Base-by-base conservation (phyloP, 1,140 invertebrate genomes). In the Halyomorpha halys region DNA sequence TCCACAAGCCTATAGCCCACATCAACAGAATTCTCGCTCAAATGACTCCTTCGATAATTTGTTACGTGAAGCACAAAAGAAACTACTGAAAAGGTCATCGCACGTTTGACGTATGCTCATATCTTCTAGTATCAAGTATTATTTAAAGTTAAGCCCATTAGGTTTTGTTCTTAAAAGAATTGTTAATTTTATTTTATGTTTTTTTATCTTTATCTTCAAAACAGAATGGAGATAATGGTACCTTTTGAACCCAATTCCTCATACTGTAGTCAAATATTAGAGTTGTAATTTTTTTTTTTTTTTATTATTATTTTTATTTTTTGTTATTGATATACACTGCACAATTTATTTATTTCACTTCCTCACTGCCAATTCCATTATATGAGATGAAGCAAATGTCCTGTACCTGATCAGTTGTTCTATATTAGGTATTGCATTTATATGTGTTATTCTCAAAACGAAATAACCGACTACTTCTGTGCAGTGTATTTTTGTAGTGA, bases 21-120 rank as follows among this genome's bases (percentile, higher is more conserved):
- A 47, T 70, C 39, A 70, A 59, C 27, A 70, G 66, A 65, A 66
- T 65, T 16, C 61, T 66, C 3, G 65, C 49, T 19, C 68, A 59
- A 71, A 74, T 53, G 71, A 76, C 14, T 73, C 74, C 19, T 78
- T 78, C 64, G 77, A 78, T 65, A 62, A 71, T 16, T 62, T 78
- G 34, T 64, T 78, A 25, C 72, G 76, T 60, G 73, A 77, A 71
- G 75, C 74, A 27, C 72, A 77, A 71, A 76, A 75, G 13, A 74
- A 74, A 64, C 65, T 77, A 47, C 72, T 19, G n/a, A 63, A 63
- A 44, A 27, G 39, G 18, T 62, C 61, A 39, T 30, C 14, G 18
- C 53, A 45, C 23, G 62, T 63, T 34, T 63, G 62, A 63, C 62
- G 53, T 44, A 34, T 34, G 59, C 39, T 60, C 30, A 60, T 18